Conservation (phyloP, 2,888 invertebrate species). For the Nysson spinosus region DNA sequence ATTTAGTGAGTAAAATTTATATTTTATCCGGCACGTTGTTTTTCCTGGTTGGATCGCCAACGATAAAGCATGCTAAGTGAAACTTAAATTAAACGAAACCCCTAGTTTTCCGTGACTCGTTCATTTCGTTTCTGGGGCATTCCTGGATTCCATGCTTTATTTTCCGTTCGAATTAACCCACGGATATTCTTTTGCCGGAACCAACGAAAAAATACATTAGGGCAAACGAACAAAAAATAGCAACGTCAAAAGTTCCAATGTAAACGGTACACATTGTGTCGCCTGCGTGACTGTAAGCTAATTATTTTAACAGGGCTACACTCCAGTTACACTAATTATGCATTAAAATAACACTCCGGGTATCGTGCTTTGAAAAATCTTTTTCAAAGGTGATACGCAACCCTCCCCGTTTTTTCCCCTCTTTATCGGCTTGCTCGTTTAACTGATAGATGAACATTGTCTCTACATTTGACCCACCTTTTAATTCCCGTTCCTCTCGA, state of each 20-base stretch:
- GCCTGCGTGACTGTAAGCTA: no score
- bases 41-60: neutral
- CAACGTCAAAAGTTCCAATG: neutral
- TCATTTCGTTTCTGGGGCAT: conserved; percentile 6
- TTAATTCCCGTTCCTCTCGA: neutral
- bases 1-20: no score
- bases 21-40: neutral
- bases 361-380: conserved; percentile 13
- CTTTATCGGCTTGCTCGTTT: neutral
- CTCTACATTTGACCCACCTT: neutral
- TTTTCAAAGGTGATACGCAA: conserved; percentile 7
- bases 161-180: neutral
- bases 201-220: neutral
- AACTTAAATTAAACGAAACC: conserved; percentile 4
- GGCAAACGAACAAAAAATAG: neutral
- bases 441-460: neutral
- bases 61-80: neutral
- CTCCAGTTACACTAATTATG: conserved; percentile 19
- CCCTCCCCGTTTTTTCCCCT: neutral
- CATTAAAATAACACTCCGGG: conserved; percentile 6
- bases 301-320: neutral
- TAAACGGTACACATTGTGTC: no score
- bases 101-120: neutral
- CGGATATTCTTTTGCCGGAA: neutral
- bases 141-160: neutral